A percentile compares a stretch with the other conserved stretches of the same genome.
These are phyloP conservation scores for Sarcophaga variegata DNA, from an alignment of 2,888 invertebrate genomes.

Conservation along the genomic window DNA sequence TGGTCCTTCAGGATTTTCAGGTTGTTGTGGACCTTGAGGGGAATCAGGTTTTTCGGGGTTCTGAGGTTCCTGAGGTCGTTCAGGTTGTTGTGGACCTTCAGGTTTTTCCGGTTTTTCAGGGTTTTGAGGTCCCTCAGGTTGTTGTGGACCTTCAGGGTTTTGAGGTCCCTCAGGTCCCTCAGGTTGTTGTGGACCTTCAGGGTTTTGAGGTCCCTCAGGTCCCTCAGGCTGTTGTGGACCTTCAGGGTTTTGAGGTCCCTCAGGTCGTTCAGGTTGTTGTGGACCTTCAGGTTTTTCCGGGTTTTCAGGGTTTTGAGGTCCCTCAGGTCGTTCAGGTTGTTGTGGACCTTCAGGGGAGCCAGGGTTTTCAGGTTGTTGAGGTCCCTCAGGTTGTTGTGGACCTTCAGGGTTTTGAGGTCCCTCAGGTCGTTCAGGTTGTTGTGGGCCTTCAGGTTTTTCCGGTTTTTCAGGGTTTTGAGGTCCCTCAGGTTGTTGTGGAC, in stretches of 20 bases:
- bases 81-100: slow-evolving; percentile 14
- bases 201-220: neutral
- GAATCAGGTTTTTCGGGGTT: no score
- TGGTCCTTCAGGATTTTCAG: slow-evolving; percentile 7
- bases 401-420: no score
- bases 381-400: no score
- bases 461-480: neutral
- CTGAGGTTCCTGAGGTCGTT: neutral
- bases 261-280: neutral
- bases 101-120: no score
- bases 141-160: neutral
- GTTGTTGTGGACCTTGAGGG: slow-evolving; percentile 4
- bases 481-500: no score
- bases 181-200: slow-evolving; percentile 14
- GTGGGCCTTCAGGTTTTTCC: neutral
- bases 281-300: neutral
- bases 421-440: neutral
- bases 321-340: neutral
- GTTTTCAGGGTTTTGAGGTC: neutral
- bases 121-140: neutral
- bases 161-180: neutral
- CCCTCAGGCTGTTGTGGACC: no score
- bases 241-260: no score
- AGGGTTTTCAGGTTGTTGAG: no score
- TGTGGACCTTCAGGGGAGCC: slow-evolving; percentile 7